phyloP scores from a whole-genome alignment of 2,888 invertebrate species.

The Halictus ligatus region DNA sequence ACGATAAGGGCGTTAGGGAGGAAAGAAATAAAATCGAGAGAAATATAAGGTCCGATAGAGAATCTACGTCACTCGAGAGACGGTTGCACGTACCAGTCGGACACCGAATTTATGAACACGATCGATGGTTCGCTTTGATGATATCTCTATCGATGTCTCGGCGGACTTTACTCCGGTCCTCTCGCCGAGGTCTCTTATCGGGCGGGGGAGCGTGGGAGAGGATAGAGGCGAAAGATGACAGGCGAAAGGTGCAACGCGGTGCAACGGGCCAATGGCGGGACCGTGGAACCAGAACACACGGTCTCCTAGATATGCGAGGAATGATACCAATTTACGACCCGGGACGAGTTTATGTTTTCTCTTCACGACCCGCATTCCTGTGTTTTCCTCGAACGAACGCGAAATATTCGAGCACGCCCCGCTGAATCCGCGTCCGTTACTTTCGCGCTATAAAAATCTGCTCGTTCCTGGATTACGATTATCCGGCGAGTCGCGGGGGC shows the following conservation, averaged over 20 bases:
- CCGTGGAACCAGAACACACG: constrained; percentile 51
- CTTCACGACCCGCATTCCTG: constrained; percentile 31
- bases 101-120: constrained; percentile 74
- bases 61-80: constrained; percentile 53
- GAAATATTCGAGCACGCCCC: constrained; percentile 10
- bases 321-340: constrained; percentile 68
- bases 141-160: constrained; percentile 73
- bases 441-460: constrained; percentile 35
- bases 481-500: background rate
- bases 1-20: constrained; percentile 23
- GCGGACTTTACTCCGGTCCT: constrained; percentile 49
- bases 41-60: constrained; percentile 46
- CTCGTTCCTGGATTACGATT: constrained; percentile 19
- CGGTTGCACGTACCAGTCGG: constrained; percentile 63
- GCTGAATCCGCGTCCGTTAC: constrained; percentile 20
- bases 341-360: constrained; percentile 58
- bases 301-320: constrained; percentile 51
- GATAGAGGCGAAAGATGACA: constrained; percentile 14
- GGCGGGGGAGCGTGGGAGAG: background rate
- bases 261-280: background rate
- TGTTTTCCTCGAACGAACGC: constrained; percentile 22
- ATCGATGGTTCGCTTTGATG: constrained; percentile 72
- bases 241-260: constrained; percentile 32
- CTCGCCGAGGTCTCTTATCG: constrained; percentile 32
- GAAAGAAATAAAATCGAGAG: constrained; percentile 42